phyloP scores from a whole-genome alignment of 2,113 vertebrate genomes.

The Ptyas mucosa region DNA sequence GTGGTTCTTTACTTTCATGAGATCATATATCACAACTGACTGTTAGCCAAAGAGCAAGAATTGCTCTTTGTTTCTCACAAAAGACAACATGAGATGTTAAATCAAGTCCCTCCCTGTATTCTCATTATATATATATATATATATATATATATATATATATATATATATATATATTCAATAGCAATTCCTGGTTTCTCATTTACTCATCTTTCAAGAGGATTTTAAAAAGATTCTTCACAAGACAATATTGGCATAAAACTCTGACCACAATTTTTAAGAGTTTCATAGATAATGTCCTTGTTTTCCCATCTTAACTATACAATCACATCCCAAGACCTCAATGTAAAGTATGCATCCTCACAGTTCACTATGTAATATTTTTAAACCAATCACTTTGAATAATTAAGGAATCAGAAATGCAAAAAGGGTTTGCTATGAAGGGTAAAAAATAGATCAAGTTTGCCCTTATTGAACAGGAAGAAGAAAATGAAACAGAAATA shows the following conservation, averaged over 20 bases:
- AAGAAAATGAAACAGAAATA: not conserved
- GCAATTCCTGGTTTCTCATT: not conserved
- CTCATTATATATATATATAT: not conserved
- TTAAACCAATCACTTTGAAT: not conserved
- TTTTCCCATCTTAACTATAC: not conserved
- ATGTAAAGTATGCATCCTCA: not conserved
- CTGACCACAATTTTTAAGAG: not conserved
- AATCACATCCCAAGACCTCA: not conserved
- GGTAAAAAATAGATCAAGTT: not conserved
- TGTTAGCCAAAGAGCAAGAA: not conserved
- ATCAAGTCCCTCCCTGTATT: not conserved
- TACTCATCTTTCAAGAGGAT: not conserved
- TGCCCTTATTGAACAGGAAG: not conserved
- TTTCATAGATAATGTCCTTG: not conserved
- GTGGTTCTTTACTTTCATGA: not conserved
- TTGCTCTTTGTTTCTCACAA: not conserved
- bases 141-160: too few relatives aligned
- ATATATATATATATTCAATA: too few relatives aligned
- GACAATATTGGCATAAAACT: not conserved
- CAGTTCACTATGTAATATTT: constrained; percentile 23
- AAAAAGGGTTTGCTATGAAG: constrained; percentile 15
- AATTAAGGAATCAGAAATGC: constrained; percentile 21
- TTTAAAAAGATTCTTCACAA: not conserved
- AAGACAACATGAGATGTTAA: not conserved
- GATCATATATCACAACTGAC: not conserved